Base-by-base conservation (phyloP, 92 coral and sea anemone genomes). In the Actinernus sp. region DNA sequence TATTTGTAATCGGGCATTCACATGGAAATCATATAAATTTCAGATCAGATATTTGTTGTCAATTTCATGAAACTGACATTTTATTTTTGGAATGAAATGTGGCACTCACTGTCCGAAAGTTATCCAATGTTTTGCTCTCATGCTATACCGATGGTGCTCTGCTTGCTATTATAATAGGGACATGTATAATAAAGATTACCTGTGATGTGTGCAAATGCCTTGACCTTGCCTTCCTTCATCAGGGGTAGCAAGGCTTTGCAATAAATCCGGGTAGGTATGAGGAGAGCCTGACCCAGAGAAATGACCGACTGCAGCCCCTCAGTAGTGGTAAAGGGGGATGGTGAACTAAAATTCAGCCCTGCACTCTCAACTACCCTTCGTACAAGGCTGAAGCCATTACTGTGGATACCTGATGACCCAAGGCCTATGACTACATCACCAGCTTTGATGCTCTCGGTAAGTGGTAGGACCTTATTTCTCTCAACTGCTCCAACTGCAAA, bases 401-500 rank as follows among this genome's bases (percentile, higher is more conserved):
- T 93, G 68, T 93, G 98, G 25, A 93, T 52, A 26, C 98, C 98
- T 7, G 97, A 90, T 0, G 98, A 93, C 0, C 92, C 92, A 17
- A 93, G 68, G 3, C 98, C 98, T 58, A 93, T 87, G 13, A 93
- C 56, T 10, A 55, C 82, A 58, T 93, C 98, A 9, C 90, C 97
- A 11, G 85, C 65, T 31, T 24, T 55, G 26, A 93, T 90, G 60
- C 52, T 44, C 49, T 86, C 83, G 41, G 74, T 62, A 11, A 28
- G 50, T 1, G 98, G 97, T 19, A 93, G 78, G 43, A 93, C 71
- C 6, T 63, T 68, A 19, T 64, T 44, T 2, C 98, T 70, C 34
- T 93, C 98, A 1, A 93, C 98, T 10, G 97, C 98, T 1, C 98
- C 98, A 0, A 93, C 97, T 0, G 98, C 94, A 78, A 93, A 93